A percentile compares a stretch with the other conserved stretches of the same genome.
These are phyloP conservation scores for Athalia circularis DNA, from an alignment of 2,888 invertebrate species.

Conservation along the genomic window DNA sequence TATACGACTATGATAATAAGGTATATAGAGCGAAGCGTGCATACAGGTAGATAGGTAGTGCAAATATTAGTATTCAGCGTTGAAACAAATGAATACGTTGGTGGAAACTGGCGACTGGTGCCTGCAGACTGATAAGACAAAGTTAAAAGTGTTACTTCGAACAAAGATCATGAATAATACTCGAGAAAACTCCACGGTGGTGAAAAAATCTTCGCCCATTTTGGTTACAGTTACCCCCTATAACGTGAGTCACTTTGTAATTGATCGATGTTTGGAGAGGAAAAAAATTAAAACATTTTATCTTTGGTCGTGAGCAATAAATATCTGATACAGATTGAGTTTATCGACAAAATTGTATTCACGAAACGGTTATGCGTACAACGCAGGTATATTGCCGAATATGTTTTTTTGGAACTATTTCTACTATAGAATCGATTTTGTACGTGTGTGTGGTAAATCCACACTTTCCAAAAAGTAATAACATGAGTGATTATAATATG, in stretches of 20 bases:
- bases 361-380: no score
- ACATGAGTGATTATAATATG: no score
- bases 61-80: constrained; percentile 10
- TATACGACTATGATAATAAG: neutral
- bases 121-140: constrained; percentile 10
- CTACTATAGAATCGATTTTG: no score
- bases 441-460: no score
- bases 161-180: constrained; percentile 54
- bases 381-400: no score
- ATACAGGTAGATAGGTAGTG: constrained; percentile 33
- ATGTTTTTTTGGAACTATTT: no score
- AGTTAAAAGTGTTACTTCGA: neutral
- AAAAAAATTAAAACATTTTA: no score
- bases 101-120: constrained; percentile 12
- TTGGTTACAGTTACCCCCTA: constrained; percentile 68
- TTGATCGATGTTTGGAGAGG: neutral
- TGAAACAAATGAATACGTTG: constrained; percentile 30
- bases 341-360: no score
- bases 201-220: constrained; percentile 51
- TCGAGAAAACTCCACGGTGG: constrained; percentile 44
- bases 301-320: no score
- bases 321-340: no score
- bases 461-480: no score
- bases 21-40: constrained; percentile 36
- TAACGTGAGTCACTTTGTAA: constrained; percentile 60